Percentiles rank a stretch among this genome's conserved stretches.
These are phyloP conservation scores for Ceyx cyanopectus DNA, from an alignment of 2,113 vertebrate species.

Conservation along the genomic window DNA sequence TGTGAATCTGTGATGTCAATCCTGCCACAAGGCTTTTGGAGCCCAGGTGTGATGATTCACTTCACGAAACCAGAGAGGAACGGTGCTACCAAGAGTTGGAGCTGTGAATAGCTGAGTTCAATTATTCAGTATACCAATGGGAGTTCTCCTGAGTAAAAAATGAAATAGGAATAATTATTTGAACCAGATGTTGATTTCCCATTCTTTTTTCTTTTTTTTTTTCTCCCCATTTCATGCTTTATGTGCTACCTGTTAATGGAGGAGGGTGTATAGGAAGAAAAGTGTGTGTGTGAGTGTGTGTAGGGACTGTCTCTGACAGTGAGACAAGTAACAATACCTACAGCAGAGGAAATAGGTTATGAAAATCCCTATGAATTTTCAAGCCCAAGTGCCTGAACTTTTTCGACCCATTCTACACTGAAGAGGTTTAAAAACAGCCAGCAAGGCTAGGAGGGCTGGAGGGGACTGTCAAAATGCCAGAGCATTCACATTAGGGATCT, in stretches of 20 bases:
- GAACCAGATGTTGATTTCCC: slow-evolving; percentile 4
- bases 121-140: slow-evolving; percentile 42
- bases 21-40: neutral
- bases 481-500: slow-evolving; percentile 3
- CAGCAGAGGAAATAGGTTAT: neutral
- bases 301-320: neutral
- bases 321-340: neutral
- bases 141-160: neutral
- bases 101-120: slow-evolving; percentile 1
- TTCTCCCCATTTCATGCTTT: neutral
- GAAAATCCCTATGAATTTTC: slow-evolving; percentile 6
- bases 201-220: slow-evolving; percentile 15
- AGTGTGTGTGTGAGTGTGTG: neutral
- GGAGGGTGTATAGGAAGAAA: neutral
- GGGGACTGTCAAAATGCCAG: neutral
- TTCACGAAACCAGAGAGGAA: neutral
- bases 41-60: neutral
- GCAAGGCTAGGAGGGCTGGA: neutral
- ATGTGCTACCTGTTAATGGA: slow-evolving; percentile 51
- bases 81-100: neutral
- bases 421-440: neutral
- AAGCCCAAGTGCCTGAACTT: neutral
- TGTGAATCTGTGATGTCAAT: neutral
- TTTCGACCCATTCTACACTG: neutral
- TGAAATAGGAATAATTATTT: neutral